Base-by-base conservation (phyloP, 2,113 vertebrate species). In the Pristiophorus japonicus region DNA sequence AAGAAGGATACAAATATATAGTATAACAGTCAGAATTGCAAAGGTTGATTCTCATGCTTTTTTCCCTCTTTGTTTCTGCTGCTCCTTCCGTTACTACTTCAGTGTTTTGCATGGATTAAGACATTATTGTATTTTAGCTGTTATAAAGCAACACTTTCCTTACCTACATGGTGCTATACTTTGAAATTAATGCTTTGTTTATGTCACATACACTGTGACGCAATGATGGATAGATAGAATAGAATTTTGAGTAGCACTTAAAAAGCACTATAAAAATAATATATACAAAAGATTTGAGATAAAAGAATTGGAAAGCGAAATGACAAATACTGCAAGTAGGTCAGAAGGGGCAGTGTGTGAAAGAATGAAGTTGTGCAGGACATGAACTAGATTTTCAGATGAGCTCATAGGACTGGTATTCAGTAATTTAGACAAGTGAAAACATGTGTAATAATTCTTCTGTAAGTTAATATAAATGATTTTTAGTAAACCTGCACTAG, bases 341-440 rank as follows among this genome's bases (percentile, higher is more conserved):
- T 73, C 66, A 34, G 20, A 0, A 30, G 27, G 42, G 24, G 22
- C 70, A 30, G 63, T 70, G 91, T 47, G 38, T 24, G 63, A 87
- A 87, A 47, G 18, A 47, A 24, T 47, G 84, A 47, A 24, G 63
- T 38, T 8, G 34, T 20, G 59, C 27, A 63, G 22, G 24, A 7
- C 20, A 18, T 16, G 22, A 73, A 94, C 24, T 51, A 30, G 93
- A 70, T 47, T 67, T 55, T 70, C 42, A 70, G 24, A 34, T 70
- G 38, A 94, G 10, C 66, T 94, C 66, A 70, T 67, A 20, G 45
- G 65, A 34, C 24, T 47, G 93, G 93, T 94, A 94, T 73, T 94
- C 66, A 27, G 59, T 63, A 63, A 92, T 8, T 18, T 63, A 63
- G 88, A 47, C 65, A 30, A 70, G 93, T 67, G 24, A 67, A 70